Evolutionary conservation across 2,888 invertebrate genomes (phyloP), one percentile per base, ranked within the genome.

Genomic region (Pomacea canaliculata): DNA sequence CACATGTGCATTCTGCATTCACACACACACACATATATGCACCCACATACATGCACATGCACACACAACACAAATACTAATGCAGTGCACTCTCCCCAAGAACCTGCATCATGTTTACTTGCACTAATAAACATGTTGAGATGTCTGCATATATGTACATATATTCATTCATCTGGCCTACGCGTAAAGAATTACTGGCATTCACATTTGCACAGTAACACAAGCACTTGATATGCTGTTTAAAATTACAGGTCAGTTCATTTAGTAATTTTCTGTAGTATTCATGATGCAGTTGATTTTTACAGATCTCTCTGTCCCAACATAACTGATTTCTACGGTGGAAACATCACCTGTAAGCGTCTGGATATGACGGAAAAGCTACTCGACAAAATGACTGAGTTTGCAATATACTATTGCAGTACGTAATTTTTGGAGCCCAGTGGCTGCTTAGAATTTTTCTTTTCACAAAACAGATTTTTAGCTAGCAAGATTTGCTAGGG

Each of bases 331-430:
- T 23, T 63, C 12, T 78, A 37, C 46, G 70, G 74, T 49, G 16
- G 49, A n/a, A 73, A 67, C n/a, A 75, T 27, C 46, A 56, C 51
- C 46, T 77, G 70, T 37, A 13, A 10, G 48, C 27, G 27, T 1
- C 1, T 72, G 4, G n/a, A 69, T 67, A 60, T 63, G 18, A 60
- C 8, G 19, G 62, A 19, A 10, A 49, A 23, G 60, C 79, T 88
- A 12, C 79, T 87, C 27, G 84, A 83, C 12, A 70, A 79, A 12
- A 88, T 88, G 88, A 76, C 67, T 65, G 77, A 12, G 46, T 88
- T 81, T 79, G 86, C 88, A 60, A 73, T 88, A 18, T 87, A 86
- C 71, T 89, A 74, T 13, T 46, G 56, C 74, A 74, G 74, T 74
- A 49, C 67, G 74, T 74, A 37, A 19, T 51, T 18, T 37, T 37